Evolutionary conservation across 37 sponge, comb jelly and placozoan species (phyloP), one percentile per base, ranked within the genome.

Genomic region (Corticium candelabrum): DNA sequence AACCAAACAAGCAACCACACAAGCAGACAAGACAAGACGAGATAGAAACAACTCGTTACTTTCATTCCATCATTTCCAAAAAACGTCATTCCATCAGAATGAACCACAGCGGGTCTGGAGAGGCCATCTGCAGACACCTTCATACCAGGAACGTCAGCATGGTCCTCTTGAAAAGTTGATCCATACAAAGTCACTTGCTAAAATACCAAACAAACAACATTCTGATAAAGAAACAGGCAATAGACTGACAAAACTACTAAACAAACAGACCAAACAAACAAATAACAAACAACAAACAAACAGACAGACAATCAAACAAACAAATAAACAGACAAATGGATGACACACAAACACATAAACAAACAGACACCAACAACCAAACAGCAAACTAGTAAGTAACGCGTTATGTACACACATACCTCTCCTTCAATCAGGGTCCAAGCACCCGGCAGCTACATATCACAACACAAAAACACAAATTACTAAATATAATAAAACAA

Each of bases 131-230:
- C 69, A 1, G 21, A 34, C 32, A 94, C 85, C 79, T 90, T 85
- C 41, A 39, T 40, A 0, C 95, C 95, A 4, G 30, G 69, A 37
- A 86, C 89, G 29, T 85, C 86, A 40, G 69, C 21, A 31, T 89
- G 77, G 69, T 88, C 69, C 56, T 88, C 91, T 74, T 86, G 37
- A 73, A 84, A 90, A 40, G 37, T 77, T 7, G 87, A 86, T 37
- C 95, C 95, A 72, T 84, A 94, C 75, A 94, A 69, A 7, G 91
- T 88, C 43, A 94, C 85, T 73, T 85, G 79, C 89, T 89, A 43
- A 5, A 43, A 5, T 21, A 43, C 11, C 56, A 43, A 5, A 43
- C 11, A 11, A 43, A 43, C 56, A 43, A 43, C 11, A 34, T 27
- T 71, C n/a, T n/a, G n/a, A n/a, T n/a, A n/a, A n/a, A n/a, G n/a